Percentiles rank a stretch among this genome's conserved stretches.
phyloP scores from a whole-genome alignment of 2,888 invertebrate species.

The Drosophila paranaensis region DNA sequence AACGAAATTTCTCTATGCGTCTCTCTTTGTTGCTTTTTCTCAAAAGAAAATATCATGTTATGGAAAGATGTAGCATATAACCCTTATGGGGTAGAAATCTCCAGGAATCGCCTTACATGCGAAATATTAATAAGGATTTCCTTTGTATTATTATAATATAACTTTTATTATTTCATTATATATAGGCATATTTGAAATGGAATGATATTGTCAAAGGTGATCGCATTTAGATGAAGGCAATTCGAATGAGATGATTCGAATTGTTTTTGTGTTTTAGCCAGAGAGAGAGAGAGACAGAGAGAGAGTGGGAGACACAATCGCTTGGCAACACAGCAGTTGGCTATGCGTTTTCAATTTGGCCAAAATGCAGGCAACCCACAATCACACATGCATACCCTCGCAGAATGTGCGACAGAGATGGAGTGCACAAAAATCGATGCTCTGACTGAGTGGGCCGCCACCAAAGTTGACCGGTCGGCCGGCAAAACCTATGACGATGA shows the following conservation, averaged over 20 bases:
- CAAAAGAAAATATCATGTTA: too few relatives aligned
- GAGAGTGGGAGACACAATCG: background rate
- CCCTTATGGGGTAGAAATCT: too few relatives aligned
- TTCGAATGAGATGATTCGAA: background rate
- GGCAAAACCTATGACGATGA: constrained; percentile 54
- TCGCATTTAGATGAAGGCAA: background rate
- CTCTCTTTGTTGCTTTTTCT: too few relatives aligned
- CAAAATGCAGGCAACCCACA: constrained; percentile 35
- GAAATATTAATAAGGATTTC: too few relatives aligned
- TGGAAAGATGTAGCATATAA: too few relatives aligned
- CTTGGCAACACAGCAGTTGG: constrained; percentile 21
- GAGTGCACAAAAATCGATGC: constrained; percentile 45
- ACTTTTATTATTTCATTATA: too few relatives aligned
- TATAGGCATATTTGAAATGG: too few relatives aligned
- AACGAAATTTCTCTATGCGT: too few relatives aligned
- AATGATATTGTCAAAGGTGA: too few relatives aligned
- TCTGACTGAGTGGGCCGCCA: constrained; percentile 36
- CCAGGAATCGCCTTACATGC: too few relatives aligned
- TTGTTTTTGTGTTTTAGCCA: background rate
- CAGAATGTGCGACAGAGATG: constrained; percentile 12
- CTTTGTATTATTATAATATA: too few relatives aligned
- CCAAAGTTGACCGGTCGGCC: constrained; percentile 26
- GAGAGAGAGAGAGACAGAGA: background rate
- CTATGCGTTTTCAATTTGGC: constrained; percentile 51
- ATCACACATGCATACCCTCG: background rate